These are phyloP conservation scores for human (Homo sapiens) DNA, from an alignment of 2,113 vertebrate species.

Conservation along the genomic window GRCh38 chr6:158666001-158666500, in stretches of 20 bases:
- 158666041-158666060: too few species aligned
- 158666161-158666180: neutral
- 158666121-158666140: neutral
- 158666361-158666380: neutral
- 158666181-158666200: neutral
- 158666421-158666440: neutral
- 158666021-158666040: too few species aligned
- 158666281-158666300: rapidly evolving
- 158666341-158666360: neutral
- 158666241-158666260: rapidly evolving
- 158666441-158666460: neutral
- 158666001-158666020: too few species aligned
- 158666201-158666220: neutral
- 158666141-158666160: neutral
- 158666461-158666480: neutral
- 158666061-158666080: too few species aligned
- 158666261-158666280: neutral
- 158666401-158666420: neutral
- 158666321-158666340: too few species aligned
- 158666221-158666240: too few species aligned
- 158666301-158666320: neutral
- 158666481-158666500: neutral
- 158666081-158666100: neutral
- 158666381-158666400: neutral
- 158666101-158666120: neutral